Conservation (phyloP, 2,888 invertebrate species). For the Spisula subtruncata region DNA sequence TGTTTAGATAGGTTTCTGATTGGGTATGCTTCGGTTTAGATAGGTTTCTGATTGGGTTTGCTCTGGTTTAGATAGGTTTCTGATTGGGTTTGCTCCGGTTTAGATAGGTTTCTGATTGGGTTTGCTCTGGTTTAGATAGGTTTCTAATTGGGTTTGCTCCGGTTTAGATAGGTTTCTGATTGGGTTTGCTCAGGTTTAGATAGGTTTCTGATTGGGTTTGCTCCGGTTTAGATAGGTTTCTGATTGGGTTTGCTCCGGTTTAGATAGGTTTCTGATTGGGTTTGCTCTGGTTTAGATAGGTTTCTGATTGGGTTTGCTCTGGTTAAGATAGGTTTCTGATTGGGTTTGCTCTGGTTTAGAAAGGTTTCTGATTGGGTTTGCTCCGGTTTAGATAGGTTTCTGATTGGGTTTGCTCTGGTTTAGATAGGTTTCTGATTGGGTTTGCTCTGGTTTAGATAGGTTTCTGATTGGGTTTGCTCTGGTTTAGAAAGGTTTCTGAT, state of each 20-base stretch:
- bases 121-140: slow-evolving; percentile 20
- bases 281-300: slow-evolving; percentile 20
- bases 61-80: too few relatives aligned
- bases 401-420: slow-evolving; percentile 18
- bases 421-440: too few relatives aligned
- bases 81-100: slow-evolving; percentile 14
- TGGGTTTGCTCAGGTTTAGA: slow-evolving; percentile 12
- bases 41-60: slow-evolving; percentile 20
- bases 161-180: too few relatives aligned
- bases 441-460: slow-evolving; percentile 20
- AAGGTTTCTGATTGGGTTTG: slow-evolving; percentile 20
- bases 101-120: too few relatives aligned
- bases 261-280: too few relatives aligned
- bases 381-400: too few relatives aligned
- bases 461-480: slow-evolving; percentile 21
- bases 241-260: slow-evolving; percentile 14
- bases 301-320: slow-evolving; percentile 21
- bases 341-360: slow-evolving; percentile 16
- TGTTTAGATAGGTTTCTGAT: slow-evolving; percentile 17
- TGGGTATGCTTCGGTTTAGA: neutral
- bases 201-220: slow-evolving; percentile 20
- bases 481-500: too few relatives aligned
- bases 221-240: too few relatives aligned
- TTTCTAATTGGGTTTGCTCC: slow-evolving; percentile 16
- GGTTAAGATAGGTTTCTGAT: too few relatives aligned